Base-by-base conservation (phyloP, 2,888 invertebrate species). In the Hirudinaria manillensis region DNA sequence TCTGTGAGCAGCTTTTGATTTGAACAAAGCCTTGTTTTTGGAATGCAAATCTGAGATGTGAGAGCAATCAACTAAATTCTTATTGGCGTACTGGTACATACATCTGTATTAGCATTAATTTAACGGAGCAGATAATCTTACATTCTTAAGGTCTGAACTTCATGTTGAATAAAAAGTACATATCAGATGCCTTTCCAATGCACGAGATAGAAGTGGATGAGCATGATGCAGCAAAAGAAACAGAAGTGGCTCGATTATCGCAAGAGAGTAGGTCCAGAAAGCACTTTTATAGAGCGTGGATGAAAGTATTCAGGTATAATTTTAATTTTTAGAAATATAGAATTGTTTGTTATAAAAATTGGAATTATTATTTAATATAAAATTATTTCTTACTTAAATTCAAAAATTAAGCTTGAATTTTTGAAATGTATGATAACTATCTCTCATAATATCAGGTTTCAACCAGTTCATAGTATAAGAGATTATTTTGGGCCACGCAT, bases 401-500 rank as follows among this genome's bases (percentile, higher is more conserved):
- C n/a, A n/a, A n/a, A n/a, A n/a, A n/a, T n/a, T n/a, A n/a, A n/a
- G n/a, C n/a, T n/a, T n/a, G n/a, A n/a, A n/a, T n/a, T n/a, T n/a
- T n/a, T n/a, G n/a, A n/a, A n/a, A n/a, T n/a, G n/a, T n/a, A n/a
- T n/a, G n/a, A n/a, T n/a, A n/a, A n/a, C n/a, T n/a, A n/a, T n/a
- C n/a, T 16, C 29, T 16, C 29, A 27, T 16, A 16, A 27, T 61
- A 27, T 6, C 61, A 84, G 83, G 77, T 84, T 82, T 75, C 86
- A 86, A 77, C 86, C 86, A 29, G 74, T 86, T 70, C 84, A 84
- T 83, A 83, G 82, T 77, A 83, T 86, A 16, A 79, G 86, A 24
- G 83, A 86, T 78, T 87, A 87, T 78, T 87, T 86, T 80, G 86
- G 87, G 7, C 86, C 87, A 78, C 85, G 85, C 78, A 86, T 87